Evolutionary conservation across 2,797 vertebrate species (phyloP).

Genomic region (Spinus olivaceus): DNA sequence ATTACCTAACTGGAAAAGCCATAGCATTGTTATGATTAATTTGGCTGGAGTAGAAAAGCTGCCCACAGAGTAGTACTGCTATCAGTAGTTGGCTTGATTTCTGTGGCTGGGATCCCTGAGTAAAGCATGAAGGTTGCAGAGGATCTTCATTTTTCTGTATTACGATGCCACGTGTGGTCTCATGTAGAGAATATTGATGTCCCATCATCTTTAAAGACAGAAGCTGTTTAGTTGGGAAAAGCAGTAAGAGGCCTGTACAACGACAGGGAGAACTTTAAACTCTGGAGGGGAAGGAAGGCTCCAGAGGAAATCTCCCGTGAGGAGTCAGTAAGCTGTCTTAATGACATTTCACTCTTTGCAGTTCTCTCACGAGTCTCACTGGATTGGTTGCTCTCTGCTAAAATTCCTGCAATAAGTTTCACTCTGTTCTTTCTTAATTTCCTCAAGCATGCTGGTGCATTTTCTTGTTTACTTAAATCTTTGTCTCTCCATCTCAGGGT

Average conservation of each 20-base stretch:
- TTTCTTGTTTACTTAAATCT: slow-evolving; percentile 12
- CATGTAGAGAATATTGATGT: neutral
- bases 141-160: neutral
- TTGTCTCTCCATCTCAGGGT: neutral
- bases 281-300: neutral
- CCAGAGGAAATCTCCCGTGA: neutral
- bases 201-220: neutral
- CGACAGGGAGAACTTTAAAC: neutral
- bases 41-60: neutral
- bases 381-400: neutral
- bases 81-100: neutral
- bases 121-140: neutral
- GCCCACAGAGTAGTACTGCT: neutral
- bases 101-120: neutral
- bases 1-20: neutral
- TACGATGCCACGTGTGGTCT: neutral
- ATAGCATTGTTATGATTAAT: neutral
- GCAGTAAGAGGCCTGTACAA: neutral
- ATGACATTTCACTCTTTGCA: neutral
- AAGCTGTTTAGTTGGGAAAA: neutral
- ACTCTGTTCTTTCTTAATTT: neutral
- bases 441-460: neutral
- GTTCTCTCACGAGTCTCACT: neutral
- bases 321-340: neutral
- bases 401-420: neutral